These are phyloP conservation scores for Candoia aspera DNA, from an alignment of 2,113 vertebrate species.

Conservation along the genomic window DNA sequence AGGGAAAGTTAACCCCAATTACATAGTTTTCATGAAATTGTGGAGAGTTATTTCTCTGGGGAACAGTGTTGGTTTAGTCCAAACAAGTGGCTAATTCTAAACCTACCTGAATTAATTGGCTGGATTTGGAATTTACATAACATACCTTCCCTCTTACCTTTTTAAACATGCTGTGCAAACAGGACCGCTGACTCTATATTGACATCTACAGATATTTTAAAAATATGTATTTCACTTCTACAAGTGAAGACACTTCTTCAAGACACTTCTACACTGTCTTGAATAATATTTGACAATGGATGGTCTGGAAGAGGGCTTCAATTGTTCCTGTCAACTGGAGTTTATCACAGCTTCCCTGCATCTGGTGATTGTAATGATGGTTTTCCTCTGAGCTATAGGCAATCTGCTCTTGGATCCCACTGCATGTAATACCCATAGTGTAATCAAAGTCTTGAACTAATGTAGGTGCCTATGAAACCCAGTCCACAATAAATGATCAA, in stretches of 20 bases:
- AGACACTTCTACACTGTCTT: not conserved
- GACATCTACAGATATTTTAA: not conserved
- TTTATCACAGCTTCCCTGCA: not conserved
- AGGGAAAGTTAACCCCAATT: not conserved
- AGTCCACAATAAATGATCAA: not conserved
- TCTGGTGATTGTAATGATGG: not conserved
- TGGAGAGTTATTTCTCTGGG: not conserved
- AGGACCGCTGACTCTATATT: not conserved
- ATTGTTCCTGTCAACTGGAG: not conserved
- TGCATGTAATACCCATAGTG: not conserved
- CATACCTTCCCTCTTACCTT: not conserved
- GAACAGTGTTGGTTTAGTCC: not conserved
- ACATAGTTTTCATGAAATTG: not conserved
- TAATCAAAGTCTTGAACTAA: not conserved
- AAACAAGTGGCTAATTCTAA: not conserved
- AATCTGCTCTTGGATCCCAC: not conserved
- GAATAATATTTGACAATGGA: not conserved
- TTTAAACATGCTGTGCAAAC: not conserved
- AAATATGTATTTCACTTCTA: not conserved
- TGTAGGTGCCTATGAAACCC: not conserved
- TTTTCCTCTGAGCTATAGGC: not conserved
- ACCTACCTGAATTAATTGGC: not conserved
- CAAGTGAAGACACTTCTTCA: not conserved
- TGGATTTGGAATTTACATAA: not conserved
- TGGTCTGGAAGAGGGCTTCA: not conserved